Base-by-base conservation (phyloP, 2,888 invertebrate species). In the Amblyjoppa proteus region DNA sequence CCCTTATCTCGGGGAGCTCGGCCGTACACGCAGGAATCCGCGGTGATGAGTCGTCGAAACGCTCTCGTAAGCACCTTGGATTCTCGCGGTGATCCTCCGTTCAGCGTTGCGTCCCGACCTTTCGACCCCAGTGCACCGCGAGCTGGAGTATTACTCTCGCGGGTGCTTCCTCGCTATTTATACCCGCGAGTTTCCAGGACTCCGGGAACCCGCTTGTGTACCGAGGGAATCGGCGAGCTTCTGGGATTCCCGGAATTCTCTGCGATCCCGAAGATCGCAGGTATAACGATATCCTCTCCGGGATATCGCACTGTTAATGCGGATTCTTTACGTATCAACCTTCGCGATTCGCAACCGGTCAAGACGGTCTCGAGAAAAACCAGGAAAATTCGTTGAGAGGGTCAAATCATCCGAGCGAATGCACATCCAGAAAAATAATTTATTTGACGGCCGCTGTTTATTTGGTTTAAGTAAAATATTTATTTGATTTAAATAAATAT, bases 1-100 rank as follows among this genome's bases (percentile, higher is more conserved):
- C 88, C 82, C 90, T 91, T 91, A 91, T 88, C 91, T 87, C 88
- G 87, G 45, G 87, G 45, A 77, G 77, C 74, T 61, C 41, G 51
- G 64, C 87, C 84, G 88, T 66, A 88, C 84, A 86, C 87, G 86
- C 87, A 85, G 87, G 90, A 90, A 91, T 91, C 87, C 88, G 86
- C 90, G 88, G 90, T 91, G 91, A 91, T 86, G 91, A 91, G 91
- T 89, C 89, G 90, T 89, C 89, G 88, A 89, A 90, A 89, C 88
- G 87, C 85, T 83, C 88, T 83, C 83, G 80, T 83, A 88, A 89
- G 89, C 88, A 89, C 88, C 90, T 75, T 86, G 89, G 89, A 91
- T 90, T 90, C 91, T 81, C 85, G 61, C 71, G 89, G 81, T 81
- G 88, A 86, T 88, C 84, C 88, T 87, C 64, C 61, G 86, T 88